phyloP scores from a whole-genome alignment of 1,140 invertebrate species.

The Phenacoccus solenopsis region DNA sequence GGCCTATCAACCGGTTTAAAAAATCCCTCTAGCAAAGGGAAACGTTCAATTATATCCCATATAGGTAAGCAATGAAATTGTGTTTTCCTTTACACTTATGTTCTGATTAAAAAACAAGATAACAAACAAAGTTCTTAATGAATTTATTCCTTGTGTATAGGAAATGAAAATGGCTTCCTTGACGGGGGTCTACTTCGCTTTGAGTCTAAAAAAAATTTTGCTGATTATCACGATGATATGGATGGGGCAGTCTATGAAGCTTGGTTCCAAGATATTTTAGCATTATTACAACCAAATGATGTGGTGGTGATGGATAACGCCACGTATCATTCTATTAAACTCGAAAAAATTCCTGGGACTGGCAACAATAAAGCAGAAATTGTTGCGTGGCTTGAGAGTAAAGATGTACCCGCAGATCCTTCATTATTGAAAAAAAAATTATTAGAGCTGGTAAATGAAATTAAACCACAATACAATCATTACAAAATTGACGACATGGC shows the following conservation, averaged over 20 bases:
- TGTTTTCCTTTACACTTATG: no score
- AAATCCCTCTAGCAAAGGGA: background rate
- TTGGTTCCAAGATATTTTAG: constrained; percentile 18
- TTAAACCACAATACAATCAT: background rate
- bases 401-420: background rate
- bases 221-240: constrained; percentile 18
- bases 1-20: background rate
- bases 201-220: background rate
- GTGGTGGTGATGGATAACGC: constrained; percentile 17
- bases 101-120: no score
- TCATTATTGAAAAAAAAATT: constrained; percentile 4
- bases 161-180: background rate
- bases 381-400: background rate
- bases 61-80: no score
- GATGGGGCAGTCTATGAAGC: background rate
- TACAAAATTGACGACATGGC: no score
- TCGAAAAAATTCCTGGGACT: background rate
- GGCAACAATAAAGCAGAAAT: background rate
- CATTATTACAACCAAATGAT: background rate
- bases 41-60: background rate
- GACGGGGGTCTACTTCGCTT: background rate
- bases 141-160: no score
- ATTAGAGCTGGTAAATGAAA: background rate
- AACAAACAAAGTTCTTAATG: no score
- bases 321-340: constrained; percentile 1